Base-by-base conservation (phyloP, 1,140 invertebrate genomes). In the Heliconius melpomene region DNA sequence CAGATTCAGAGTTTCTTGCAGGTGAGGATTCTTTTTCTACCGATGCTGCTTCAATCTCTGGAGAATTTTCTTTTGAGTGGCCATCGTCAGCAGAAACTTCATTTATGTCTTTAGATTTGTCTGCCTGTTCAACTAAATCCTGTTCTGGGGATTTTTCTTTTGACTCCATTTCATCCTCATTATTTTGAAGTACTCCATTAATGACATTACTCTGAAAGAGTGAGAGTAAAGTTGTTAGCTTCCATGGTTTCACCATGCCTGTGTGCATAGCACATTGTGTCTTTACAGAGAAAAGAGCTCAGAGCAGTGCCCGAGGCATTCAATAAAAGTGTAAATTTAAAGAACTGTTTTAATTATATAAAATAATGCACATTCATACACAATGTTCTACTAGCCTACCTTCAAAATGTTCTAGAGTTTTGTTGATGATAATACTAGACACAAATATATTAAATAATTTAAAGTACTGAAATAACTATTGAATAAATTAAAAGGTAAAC, bases 131-230 rank as follows among this genome's bases (percentile, higher is more conserved):
- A 54, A 23, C 50, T 60, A 78, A 85, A 52, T 74, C 72, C 77
- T 88, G 81, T 84, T 87, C 83, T 52, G 73, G 80, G 23, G 60
- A 38, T 20, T 74, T 78, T n/a, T 81, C 36, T 60, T 52, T 76
- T 78, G 72, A 73, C 50, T 79, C 70, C 66, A 66, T 75, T 23
- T 75, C 72, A n/a, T 81, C 74, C 52, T 86, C 81, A 74, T 81
- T 80, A 26, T 38, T 73, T 72, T 85, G 80, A 70, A 90, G 82
- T 85, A 88, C 88, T 78, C 92, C 92, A 90, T 93, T 93, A 7
- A 90, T 38, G 80, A 85, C 77, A 77, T 85, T 90, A 81, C 83
- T 85, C 90, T 93, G 75, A 78, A 79, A 86, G 80, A 72, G 20
- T 6, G 18, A 16, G 50, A 52, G 7, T 18, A 52, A 20, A 16